A percentile compares a stretch with the other conserved stretches of the same genome.
Evolutionary conservation across 2,797 vertebrate genomes (phyloP).

Genomic region (Macropodus opercularis): DNA sequence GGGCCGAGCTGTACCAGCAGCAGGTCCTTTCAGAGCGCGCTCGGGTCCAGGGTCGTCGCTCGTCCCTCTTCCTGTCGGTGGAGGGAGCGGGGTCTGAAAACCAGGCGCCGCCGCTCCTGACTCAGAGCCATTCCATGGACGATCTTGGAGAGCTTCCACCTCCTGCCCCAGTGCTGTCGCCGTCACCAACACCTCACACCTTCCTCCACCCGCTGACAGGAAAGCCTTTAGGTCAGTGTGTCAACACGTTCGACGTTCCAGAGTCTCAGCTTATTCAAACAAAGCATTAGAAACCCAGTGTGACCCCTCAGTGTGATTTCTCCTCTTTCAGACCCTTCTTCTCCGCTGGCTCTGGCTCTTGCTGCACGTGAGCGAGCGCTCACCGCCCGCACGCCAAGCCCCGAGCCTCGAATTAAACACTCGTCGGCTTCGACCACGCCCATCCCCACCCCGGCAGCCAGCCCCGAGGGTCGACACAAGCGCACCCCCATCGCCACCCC

Average conservation of each 20-base stretch:
- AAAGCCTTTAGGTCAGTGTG: constrained; percentile 85
- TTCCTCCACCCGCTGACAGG: constrained; percentile 98
- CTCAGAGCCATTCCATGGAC: constrained; percentile 95
- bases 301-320: neutral
- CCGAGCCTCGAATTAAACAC: constrained; percentile 71
- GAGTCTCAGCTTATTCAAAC: neutral
- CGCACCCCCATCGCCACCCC: constrained; percentile 74
- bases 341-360: constrained; percentile 94
- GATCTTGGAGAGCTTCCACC: constrained; percentile 94
- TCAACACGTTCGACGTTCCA: neutral
- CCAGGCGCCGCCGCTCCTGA: constrained; percentile 88
- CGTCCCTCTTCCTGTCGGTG: constrained; percentile 97
- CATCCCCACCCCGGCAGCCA: constrained; percentile 76
- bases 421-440: constrained; percentile 72
- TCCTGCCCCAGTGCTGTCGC: constrained; percentile 87
- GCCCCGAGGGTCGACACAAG: constrained; percentile 86
- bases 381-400: constrained; percentile 82
- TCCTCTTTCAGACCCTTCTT: constrained; percentile 87
- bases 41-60: constrained; percentile 86
- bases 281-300: neutral
- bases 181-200: constrained; percentile 89
- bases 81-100: constrained; percentile 87
- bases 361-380: constrained; percentile 95
- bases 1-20: constrained; percentile 88
- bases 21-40: constrained; percentile 84